Evolutionary conservation across 2,888 invertebrate genomes (phyloP).

Genomic region (Athripsodes cinereus): DNA sequence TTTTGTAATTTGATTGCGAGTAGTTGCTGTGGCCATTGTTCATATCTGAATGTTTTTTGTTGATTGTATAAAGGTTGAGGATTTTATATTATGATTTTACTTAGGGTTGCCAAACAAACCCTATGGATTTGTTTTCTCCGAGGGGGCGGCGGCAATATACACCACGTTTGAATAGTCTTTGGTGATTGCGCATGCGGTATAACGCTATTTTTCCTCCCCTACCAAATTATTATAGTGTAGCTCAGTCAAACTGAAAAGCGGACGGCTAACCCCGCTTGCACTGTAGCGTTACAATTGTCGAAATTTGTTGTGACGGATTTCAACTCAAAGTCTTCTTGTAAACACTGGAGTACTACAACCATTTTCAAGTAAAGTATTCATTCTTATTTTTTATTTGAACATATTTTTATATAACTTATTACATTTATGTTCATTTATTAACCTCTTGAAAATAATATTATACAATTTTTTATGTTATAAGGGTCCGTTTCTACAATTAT

Average conservation of each 20-base stretch:
- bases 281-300: neutral
- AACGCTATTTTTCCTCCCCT: constrained; percentile 6
- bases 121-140: constrained; percentile 2
- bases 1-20: too few relatives aligned
- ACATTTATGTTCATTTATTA: too few relatives aligned
- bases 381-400: too few relatives aligned
- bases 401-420: too few relatives aligned
- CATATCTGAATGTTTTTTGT: neutral
- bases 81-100: neutral
- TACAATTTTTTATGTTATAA: too few relatives aligned
- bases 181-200: neutral
- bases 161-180: neutral
- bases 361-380: too few relatives aligned
- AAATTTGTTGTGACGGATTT: constrained; percentile 1
- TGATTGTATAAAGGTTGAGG: neutral
- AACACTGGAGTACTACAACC: neutral
- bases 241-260: neutral
- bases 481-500: too few relatives aligned
- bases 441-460: too few relatives aligned
- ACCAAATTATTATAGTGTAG: neutral
- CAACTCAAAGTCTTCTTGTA: neutral
- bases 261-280: neutral
- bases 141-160: constrained; percentile 3
- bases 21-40: too few relatives aligned
- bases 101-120: constrained; percentile 2